Conservation (phyloP, 2,888 invertebrate species). For the Petrolisthes manimaculis region DNA sequence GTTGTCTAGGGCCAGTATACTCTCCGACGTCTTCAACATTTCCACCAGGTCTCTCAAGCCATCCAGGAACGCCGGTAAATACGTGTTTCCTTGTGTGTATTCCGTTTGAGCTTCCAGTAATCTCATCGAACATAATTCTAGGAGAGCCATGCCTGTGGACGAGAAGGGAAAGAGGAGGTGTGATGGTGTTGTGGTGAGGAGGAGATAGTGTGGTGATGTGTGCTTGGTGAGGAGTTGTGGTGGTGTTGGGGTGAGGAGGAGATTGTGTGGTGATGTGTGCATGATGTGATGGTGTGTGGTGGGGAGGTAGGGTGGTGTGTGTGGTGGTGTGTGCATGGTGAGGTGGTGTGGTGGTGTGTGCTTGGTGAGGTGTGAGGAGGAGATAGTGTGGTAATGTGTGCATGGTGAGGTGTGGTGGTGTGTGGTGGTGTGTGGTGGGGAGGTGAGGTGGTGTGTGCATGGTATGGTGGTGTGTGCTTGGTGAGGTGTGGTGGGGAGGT, state of each 20-base stretch:
- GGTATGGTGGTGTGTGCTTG: too few species aligned
- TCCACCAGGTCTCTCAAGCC: neutral
- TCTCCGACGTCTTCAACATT: neutral
- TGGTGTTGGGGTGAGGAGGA: neutral
- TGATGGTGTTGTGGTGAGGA: too few species aligned
- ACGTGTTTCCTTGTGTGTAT: neutral
- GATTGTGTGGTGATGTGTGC: neutral
- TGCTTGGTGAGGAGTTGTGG: neutral
- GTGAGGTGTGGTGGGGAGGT: too few species aligned
- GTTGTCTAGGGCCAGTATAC: neutral
- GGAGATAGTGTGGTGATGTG: neutral
- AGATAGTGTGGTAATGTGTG: too few species aligned
- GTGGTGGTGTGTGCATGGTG: neutral
- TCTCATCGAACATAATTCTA: neutral
- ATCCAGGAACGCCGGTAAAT: constrained; percentile 6
- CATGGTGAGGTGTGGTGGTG: too few species aligned
- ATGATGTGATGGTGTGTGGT: neutral
- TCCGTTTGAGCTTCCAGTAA: neutral
- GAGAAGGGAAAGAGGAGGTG: neutral
- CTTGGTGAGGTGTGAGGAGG: too few species aligned
- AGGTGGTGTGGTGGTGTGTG: too few species aligned
- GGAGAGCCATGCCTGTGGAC: constrained; percentile 28
- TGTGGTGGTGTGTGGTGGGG: too few species aligned
- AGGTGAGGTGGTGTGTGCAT: too few species aligned
- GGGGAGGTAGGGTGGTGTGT: neutral